Base-by-base conservation (phyloP, 2,888 invertebrate species). In the Dysmachus trigonus region DNA sequence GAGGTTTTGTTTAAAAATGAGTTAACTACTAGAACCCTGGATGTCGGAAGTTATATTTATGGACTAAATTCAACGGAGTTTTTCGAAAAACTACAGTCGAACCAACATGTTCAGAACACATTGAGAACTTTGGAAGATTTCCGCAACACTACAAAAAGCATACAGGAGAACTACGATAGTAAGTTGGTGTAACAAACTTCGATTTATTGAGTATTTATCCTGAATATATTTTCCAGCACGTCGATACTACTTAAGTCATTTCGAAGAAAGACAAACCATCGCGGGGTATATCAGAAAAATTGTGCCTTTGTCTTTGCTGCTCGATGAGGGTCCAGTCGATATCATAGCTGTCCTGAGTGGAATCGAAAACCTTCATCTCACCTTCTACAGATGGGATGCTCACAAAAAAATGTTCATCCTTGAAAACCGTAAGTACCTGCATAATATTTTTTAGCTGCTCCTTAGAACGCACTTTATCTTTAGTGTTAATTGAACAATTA, bases 251-350 rank as follows among this genome's bases (percentile, higher is more conserved):
- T 86, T 92, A 53, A 88, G 90, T 15, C 89, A 89, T 86, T 91
- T 92, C 85, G 87, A 88, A 33, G n/a, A 91, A 2, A 87, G 90
- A 5, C 91, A 91, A 87, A 88, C 87, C 13, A 73, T 92, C 3
- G 73, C 87, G 0, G 86, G 89, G 1, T 87, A 88, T 53, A 88
- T 88, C 0, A 89, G 87, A 15, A 87, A 88, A 53, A 38, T 91
- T 1, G 86, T 89, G 18, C 85, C 88, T 6, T 15, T 90, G 3
- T 88, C 88, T 10, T 18, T 87, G 22, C 74, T 84, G 0, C 79
- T 86, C 6, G 87, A 51, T 15, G 79, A 47, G 10, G 73, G 72
- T 2, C 74, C 88, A 18, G 38, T 88, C 5, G 90, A 91, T 88
- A 51, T 89, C 0, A 88, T 92, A 51, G 88, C 87, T 2, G 81